These are phyloP conservation scores for Eristalinus aeneus DNA, from an alignment of 2,888 invertebrate species.

Conservation along the genomic window DNA sequence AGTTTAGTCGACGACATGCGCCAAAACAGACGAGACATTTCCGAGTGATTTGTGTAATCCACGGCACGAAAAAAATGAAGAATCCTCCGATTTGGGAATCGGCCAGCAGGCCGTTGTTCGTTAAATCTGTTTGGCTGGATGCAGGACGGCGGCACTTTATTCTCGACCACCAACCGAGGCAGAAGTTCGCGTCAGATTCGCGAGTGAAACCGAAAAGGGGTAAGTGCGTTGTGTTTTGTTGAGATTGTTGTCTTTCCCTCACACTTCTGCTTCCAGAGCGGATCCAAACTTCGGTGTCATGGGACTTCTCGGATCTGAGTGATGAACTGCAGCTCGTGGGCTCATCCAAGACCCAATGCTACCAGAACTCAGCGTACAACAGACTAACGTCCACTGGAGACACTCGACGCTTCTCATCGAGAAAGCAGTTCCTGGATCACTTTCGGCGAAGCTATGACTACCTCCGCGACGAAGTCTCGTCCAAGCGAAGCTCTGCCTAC, in stretches of 20 bases:
- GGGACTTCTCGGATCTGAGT: constrained; percentile 17
- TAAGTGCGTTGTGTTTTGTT: background rate
- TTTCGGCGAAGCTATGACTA: constrained; percentile 69
- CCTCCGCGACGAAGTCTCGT: constrained; percentile 71
- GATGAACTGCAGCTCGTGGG: constrained; percentile 67
- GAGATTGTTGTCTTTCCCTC: background rate
- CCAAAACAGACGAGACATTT: constrained; percentile 36
- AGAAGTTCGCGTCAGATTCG: constrained; percentile 59
- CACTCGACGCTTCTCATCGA: constrained; percentile 36
- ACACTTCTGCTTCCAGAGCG: constrained; percentile 35
- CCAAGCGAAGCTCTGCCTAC: constrained; percentile 76
- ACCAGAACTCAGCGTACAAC: background rate
- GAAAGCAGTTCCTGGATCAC: constrained; percentile 68
- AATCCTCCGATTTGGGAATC: constrained; percentile 83
- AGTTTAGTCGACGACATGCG: constrained; percentile 57
- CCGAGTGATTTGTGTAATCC: constrained; percentile 3
- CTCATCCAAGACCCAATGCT: constrained; percentile 69
- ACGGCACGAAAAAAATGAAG: constrained; percentile 77
- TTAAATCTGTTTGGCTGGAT: constrained; percentile 85
- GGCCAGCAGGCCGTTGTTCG: constrained; percentile 84
- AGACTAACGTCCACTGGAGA: constrained; percentile 37
- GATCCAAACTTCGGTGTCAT: constrained; percentile 54
- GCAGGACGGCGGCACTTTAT: constrained; percentile 78
- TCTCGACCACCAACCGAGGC: constrained; percentile 77
- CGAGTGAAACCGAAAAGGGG: constrained; percentile 50